Evolutionary conservation across 1,140 invertebrate species (phyloP).

Genomic region (Plectus sambesii): DNA sequence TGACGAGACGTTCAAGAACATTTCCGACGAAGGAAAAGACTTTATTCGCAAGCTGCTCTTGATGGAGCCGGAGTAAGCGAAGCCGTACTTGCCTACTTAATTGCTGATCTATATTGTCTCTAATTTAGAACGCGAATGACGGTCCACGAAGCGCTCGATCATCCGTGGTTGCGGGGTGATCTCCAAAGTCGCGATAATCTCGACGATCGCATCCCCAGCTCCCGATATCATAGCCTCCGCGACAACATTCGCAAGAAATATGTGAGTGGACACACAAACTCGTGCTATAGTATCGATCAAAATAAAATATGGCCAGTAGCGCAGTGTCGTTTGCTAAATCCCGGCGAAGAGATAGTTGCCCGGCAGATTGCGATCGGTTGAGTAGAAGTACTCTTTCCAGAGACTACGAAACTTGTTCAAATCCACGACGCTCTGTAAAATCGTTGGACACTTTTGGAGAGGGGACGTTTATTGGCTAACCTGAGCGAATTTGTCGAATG

Average conservation of each 20-base stretch:
- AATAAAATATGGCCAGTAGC: no score
- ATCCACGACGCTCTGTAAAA: no score
- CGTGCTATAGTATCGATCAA: no score
- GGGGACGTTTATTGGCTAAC: no score
- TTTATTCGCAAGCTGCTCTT: constrained; percentile 84
- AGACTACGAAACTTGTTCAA: no score
- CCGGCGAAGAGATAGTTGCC: no score
- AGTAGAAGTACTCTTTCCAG: no score
- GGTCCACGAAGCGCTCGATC: constrained; percentile 86
- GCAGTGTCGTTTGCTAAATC: no score
- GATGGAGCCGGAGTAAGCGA: constrained; percentile 78
- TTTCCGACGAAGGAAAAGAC: constrained; percentile 93
- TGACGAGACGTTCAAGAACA: constrained; percentile 74
- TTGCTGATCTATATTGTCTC: neutral
- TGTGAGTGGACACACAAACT: no score
- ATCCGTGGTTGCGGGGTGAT: constrained; percentile 78
- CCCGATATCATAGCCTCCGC: constrained; percentile 70
- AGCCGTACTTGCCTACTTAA: neutral
- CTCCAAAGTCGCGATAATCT: constrained; percentile 54
- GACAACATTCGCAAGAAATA: constrained; percentile 64
- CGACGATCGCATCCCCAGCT: constrained; percentile 64
- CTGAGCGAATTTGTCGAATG: no score
- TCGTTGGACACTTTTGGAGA: no score
- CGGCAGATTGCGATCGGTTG: no score
- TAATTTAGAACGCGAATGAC: constrained; percentile 76